These are phyloP conservation scores for Globicephala melas DNA, from an alignment of 2,113 vertebrate species.

Conservation along the genomic window DNA sequence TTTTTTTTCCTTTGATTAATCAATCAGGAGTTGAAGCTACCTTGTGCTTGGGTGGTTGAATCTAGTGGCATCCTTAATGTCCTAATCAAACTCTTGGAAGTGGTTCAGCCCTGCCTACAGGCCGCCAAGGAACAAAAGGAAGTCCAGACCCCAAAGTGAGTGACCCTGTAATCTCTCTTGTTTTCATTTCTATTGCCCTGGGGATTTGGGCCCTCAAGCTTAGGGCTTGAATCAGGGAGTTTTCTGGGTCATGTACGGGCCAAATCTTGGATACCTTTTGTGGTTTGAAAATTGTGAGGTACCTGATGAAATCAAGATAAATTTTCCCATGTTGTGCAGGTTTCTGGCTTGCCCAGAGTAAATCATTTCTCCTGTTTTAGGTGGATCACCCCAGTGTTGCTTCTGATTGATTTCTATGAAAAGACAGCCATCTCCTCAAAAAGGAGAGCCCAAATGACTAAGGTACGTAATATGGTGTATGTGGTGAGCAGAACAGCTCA, in stretches of 20 bases:
- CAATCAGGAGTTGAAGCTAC: constrained; percentile 90
- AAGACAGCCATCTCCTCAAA: constrained; percentile 95
- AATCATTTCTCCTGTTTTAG: constrained; percentile 73
- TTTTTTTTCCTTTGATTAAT: constrained; percentile 29
- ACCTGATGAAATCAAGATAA: background rate
- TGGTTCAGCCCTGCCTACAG: constrained; percentile 94
- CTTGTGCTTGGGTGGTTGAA: constrained; percentile 92
- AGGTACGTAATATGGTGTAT: constrained; percentile 79
- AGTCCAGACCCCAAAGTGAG: constrained; percentile 95
- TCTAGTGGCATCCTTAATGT: constrained; percentile 93
- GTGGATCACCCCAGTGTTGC: constrained; percentile 94
- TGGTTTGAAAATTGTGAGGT: background rate
- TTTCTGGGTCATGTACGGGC: background rate
- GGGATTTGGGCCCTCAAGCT: background rate
- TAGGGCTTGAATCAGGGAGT: background rate
- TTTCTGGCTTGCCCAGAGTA: background rate
- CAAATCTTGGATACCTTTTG: background rate
- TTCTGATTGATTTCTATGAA: constrained; percentile 96
- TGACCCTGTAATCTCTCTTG: background rate
- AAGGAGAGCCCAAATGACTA: constrained; percentile 94
- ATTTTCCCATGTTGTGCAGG: background rate
- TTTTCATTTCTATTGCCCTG: constrained; percentile 11
- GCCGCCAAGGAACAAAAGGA: constrained; percentile 96
- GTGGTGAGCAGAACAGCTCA: background rate
- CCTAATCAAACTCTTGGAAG: constrained; percentile 94